A percentile compares a stretch with the other conserved stretches of the same genome.
phyloP scores from a whole-genome alignment of 2,888 invertebrate species.

The Euplexia lucipara region DNA sequence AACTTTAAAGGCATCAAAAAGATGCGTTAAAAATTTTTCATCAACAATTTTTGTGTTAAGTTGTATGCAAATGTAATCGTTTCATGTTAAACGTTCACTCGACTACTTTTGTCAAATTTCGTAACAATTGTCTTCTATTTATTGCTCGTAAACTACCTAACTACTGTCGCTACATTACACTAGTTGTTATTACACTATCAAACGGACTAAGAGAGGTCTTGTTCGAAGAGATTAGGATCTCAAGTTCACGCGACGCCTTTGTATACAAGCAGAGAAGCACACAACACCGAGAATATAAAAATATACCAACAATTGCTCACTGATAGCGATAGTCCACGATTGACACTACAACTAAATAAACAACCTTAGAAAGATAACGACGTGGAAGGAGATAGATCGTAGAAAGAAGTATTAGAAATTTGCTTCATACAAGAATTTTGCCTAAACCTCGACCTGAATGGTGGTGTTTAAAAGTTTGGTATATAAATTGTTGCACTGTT shows the following conservation, averaged over 20 bases:
- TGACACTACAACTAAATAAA: slow-evolving; percentile 30
- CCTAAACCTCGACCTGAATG: slow-evolving; percentile 3
- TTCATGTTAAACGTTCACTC: slow-evolving; percentile 56
- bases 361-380: slow-evolving; percentile 11
- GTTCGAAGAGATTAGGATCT: slow-evolving; percentile 54
- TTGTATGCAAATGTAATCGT: slow-evolving; percentile 61
- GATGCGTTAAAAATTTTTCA: slow-evolving; percentile 67
- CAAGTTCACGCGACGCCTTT: slow-evolving; percentile 63
- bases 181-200: slow-evolving; percentile 70
- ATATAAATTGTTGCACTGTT: background rate
- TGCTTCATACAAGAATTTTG: background rate
- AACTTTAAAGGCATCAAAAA: slow-evolving; percentile 71
- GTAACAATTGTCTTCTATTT: slow-evolving; percentile 82
- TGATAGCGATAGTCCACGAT: slow-evolving; percentile 31
- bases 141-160: slow-evolving; percentile 87
- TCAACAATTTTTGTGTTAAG: slow-evolving; percentile 67
- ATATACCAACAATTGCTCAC: slow-evolving; percentile 68
- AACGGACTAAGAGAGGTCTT: slow-evolving; percentile 68
- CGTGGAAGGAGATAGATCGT: slow-evolving; percentile 7
- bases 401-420: slow-evolving; percentile 1
- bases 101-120: slow-evolving; percentile 82
- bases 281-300: slow-evolving; percentile 74
- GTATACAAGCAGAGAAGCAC: slow-evolving; percentile 73
- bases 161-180: slow-evolving; percentile 77
- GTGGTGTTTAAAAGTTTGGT: background rate